A percentile compares a stretch with the other conserved stretches of the same genome.
Evolutionary conservation across 1,140 invertebrate genomes (phyloP).

Genomic region (Temnothorax longispinosus): DNA sequence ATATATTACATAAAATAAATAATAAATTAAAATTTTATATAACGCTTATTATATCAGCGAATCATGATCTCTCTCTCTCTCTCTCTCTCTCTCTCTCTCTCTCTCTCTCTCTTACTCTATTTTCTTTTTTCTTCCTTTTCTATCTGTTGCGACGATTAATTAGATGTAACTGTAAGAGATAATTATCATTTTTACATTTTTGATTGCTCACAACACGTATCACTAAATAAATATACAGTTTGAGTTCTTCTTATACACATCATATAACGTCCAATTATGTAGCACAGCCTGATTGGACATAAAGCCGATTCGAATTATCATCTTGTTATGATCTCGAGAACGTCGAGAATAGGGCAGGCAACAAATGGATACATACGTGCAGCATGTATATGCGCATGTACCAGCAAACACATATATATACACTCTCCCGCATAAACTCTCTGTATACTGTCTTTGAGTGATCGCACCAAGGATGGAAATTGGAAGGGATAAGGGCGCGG

Average conservation of each 20-base stretch:
- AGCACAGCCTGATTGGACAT: background rate
- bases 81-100: too few relatives aligned
- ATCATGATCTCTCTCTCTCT: background rate
- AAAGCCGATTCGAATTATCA: background rate
- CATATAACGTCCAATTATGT: conserved; percentile 18
- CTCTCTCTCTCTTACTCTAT: too few relatives aligned
- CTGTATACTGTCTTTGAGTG: conserved; percentile 34
- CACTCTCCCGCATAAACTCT: background rate
- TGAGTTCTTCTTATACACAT: background rate
- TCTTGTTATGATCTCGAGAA: conserved; percentile 27
- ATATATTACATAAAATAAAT: background rate
- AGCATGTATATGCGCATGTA: background rate
- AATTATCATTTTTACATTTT: background rate
- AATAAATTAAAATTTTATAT: background rate
- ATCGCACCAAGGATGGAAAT: background rate
- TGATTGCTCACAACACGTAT: background rate
- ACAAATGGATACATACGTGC: background rate
- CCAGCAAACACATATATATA: background rate
- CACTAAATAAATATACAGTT: background rate
- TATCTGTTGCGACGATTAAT: background rate
- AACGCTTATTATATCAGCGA: background rate
- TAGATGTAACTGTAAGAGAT: background rate
- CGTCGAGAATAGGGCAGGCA: background rate
- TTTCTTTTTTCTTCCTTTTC: background rate
- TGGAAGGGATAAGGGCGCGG: background rate